A percentile compares a stretch with the other conserved stretches of the same genome.
Conservation (phyloP, 2,888 invertebrate species). For the Mycalesis mineus region DNA sequence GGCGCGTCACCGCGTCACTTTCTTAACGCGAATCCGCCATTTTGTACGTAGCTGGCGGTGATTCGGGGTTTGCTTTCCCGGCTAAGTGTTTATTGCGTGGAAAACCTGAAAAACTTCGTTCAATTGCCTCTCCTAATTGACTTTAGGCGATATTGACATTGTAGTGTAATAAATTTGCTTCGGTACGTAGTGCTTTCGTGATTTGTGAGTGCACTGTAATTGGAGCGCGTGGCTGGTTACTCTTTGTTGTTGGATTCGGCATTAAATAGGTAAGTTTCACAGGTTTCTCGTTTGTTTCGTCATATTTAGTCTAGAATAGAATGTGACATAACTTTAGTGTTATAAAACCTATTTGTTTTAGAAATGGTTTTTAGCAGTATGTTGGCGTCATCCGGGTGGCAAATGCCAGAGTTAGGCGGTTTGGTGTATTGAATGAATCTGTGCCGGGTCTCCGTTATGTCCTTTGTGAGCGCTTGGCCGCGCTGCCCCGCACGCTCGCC, state of each 20-base stretch:
- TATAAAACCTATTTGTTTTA: constrained; percentile 10
- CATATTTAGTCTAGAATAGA: background rate
- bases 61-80: constrained; percentile 68
- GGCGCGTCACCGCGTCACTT: constrained; percentile 76
- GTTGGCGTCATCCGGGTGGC: constrained; percentile 62
- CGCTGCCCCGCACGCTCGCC: constrained; percentile 54
- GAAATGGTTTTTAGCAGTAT: constrained; percentile 40
- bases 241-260: constrained; percentile 76
- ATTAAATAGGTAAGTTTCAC: constrained; percentile 23
- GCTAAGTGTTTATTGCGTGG: constrained; percentile 67
- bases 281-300: constrained; percentile 1
- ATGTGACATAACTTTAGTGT: background rate
- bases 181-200: constrained; percentile 70
- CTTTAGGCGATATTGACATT: constrained; percentile 55
- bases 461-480: constrained; percentile 48
- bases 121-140: constrained; percentile 52
- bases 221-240: constrained; percentile 78
- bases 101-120: constrained; percentile 66
- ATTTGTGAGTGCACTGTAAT: constrained; percentile 74
- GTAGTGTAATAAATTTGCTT: constrained; percentile 56
- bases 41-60: constrained; percentile 79
- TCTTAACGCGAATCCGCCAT: constrained; percentile 77
- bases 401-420: constrained; percentile 10
- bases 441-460: constrained; percentile 35
- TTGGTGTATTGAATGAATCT: constrained; percentile 39